A percentile compares a stretch with the other conserved stretches of the same genome.
These are phyloP conservation scores for Drosophila arizonae DNA, from an alignment of 1,140 invertebrate genomes.

Conservation along the genomic window DNA sequence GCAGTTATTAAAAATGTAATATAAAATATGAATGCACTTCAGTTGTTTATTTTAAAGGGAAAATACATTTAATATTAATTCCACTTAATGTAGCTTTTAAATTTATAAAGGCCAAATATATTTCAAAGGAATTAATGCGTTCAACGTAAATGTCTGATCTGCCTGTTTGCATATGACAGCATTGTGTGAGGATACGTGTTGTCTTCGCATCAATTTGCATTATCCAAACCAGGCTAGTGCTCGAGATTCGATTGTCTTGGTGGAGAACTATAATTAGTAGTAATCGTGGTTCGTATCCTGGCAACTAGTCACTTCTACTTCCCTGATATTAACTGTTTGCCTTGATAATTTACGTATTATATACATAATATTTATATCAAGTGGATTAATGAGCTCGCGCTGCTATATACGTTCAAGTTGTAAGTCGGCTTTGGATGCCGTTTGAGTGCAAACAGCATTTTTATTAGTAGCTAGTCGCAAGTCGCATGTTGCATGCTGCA, in stretches of 20 bases:
- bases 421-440: neutral
- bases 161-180: no score
- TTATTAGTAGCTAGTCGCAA: neutral
- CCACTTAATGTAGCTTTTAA: no score
- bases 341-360: neutral
- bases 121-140: no score
- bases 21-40: neutral
- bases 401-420: neutral
- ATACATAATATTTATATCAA: constrained; percentile 10
- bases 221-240: no score
- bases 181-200: neutral
- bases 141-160: no score
- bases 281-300: no score
- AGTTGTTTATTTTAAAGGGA: neutral
- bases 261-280: no score
- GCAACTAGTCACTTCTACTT: no score
- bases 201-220: neutral
- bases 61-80: neutral
- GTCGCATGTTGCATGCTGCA: constrained; percentile 7
- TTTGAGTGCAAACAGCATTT: constrained; percentile 5
- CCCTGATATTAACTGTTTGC: no score
- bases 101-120: no score
- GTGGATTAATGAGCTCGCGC: no score
- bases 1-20: constrained; percentile 2
- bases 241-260: no score